phyloP scores from a whole-genome alignment of 2,888 invertebrate genomes.

The Zhuqinia jingwanae region DNA sequence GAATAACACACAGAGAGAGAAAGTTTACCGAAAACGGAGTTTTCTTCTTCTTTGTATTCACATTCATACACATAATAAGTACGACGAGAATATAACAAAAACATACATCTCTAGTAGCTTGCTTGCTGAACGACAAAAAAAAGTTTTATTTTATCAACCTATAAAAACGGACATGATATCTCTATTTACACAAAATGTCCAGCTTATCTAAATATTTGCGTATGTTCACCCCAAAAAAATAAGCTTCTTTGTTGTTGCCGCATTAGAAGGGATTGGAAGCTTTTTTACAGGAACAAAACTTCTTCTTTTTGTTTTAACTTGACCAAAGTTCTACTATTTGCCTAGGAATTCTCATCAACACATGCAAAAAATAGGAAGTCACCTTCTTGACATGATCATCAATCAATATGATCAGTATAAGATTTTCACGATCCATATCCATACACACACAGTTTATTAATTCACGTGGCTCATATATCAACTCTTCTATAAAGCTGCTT shows the following conservation, averaged over 20 bases:
- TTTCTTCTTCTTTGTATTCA: too few relatives aligned
- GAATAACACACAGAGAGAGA: background rate
- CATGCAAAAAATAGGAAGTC: too few relatives aligned
- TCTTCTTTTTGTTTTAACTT: background rate
- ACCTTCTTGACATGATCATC: background rate
- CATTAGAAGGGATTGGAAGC: too few relatives aligned
- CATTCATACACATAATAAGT: background rate
- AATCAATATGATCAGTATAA: too few relatives aligned
- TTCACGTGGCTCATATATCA: too few relatives aligned
- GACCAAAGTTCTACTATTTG: too few relatives aligned
- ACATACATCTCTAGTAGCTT: too few relatives aligned
- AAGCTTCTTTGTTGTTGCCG: slow-evolving; percentile 1
- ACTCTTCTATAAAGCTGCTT: too few relatives aligned
- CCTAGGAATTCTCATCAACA: too few relatives aligned
- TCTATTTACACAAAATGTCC: slow-evolving; percentile 48
- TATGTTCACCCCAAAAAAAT: slow-evolving; percentile 21
- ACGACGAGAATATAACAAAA: background rate
- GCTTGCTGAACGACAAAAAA: slow-evolving; percentile 9
- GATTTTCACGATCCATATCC: too few relatives aligned
- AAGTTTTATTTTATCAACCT: slow-evolving; percentile 2
- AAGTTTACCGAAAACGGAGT: background rate
- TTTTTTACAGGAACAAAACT: too few relatives aligned
- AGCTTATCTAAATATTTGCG: slow-evolving; percentile 37
- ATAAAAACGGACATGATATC: slow-evolving; percentile 28
- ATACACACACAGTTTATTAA: too few relatives aligned